phyloP scores from a whole-genome alignment of 2,113 vertebrate genomes.

The Malurus elegans region DNA sequence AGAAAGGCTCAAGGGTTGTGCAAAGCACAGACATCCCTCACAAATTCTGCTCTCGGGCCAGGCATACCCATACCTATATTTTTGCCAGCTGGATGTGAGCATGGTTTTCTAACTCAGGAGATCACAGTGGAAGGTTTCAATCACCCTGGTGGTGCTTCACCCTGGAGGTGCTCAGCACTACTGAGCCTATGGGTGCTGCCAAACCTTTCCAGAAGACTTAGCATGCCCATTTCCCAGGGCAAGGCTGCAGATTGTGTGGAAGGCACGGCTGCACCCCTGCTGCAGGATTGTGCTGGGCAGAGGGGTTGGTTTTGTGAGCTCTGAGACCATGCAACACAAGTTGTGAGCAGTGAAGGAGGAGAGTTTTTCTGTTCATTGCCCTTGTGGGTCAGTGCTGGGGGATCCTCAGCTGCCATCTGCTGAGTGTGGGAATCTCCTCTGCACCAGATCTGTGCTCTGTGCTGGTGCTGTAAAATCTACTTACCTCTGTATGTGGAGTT shows the following conservation, averaged over 20 bases:
- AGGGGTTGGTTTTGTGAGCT: not conserved
- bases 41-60: not conserved
- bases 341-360: not conserved
- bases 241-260: fast-evolving
- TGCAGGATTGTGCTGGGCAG: not conserved
- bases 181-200: not conserved
- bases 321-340: not conserved
- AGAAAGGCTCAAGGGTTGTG: not conserved
- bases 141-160: fast-evolving
- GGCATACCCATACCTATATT: not conserved
- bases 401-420: not conserved
- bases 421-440: not conserved
- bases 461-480: not conserved
- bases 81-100: not conserved
- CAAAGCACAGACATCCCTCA: not conserved
- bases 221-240: not conserved
- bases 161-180: not conserved
- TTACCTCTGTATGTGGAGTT: not conserved
- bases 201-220: not conserved
- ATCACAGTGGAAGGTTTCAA: not conserved
- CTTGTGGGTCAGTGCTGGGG: not conserved
- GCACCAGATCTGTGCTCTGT: not conserved
- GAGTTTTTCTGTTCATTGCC: not conserved
- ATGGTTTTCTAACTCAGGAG: not conserved
- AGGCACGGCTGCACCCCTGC: not conserved